phyloP scores from a whole-genome alignment of 1,140 invertebrate genomes.

The Argopecten irradians region DNA sequence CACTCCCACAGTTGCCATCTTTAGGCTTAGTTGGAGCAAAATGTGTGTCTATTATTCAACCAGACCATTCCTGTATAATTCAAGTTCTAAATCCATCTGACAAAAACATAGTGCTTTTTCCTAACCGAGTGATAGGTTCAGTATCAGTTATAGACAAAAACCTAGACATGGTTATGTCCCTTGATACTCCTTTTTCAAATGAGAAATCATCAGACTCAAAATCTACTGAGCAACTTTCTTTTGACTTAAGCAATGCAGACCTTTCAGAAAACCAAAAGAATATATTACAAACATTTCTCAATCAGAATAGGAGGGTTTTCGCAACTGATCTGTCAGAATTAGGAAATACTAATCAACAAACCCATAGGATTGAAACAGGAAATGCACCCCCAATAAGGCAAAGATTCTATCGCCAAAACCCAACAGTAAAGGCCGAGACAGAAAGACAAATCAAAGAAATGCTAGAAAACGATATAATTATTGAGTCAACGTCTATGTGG shows the following conservation, averaged over 20 bases:
- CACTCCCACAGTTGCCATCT: neutral
- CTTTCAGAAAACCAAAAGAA: conserved; percentile 38
- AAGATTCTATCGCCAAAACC: conserved; percentile 30
- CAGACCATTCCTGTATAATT: neutral
- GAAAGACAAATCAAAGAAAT: conserved; percentile 49
- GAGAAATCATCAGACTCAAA: neutral
- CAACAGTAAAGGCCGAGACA: conserved; percentile 24
- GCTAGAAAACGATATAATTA: conserved; percentile 50
- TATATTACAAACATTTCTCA: conserved; percentile 31
- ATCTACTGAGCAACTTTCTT: neutral
- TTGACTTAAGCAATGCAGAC: conserved; percentile 40
- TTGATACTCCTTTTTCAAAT: neutral
- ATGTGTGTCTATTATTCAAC: neutral
- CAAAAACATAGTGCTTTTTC: neutral
- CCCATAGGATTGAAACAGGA: conserved; percentile 44
- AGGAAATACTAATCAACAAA: conserved; percentile 31
- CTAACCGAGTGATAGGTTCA: neutral
- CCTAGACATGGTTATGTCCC: neutral
- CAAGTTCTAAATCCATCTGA: neutral
- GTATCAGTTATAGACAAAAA: neutral
- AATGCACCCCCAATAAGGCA: neutral
- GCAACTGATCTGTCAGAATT: conserved; percentile 45
- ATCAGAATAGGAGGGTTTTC: conserved; percentile 42
- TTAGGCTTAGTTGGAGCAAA: neutral
- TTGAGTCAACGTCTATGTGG: conserved; percentile 33